Evolutionary conservation across 1,140 invertebrate genomes (phyloP), one percentile per base, ranked within the genome.

Genomic region (Thalassaphorura encarpata): DNA sequence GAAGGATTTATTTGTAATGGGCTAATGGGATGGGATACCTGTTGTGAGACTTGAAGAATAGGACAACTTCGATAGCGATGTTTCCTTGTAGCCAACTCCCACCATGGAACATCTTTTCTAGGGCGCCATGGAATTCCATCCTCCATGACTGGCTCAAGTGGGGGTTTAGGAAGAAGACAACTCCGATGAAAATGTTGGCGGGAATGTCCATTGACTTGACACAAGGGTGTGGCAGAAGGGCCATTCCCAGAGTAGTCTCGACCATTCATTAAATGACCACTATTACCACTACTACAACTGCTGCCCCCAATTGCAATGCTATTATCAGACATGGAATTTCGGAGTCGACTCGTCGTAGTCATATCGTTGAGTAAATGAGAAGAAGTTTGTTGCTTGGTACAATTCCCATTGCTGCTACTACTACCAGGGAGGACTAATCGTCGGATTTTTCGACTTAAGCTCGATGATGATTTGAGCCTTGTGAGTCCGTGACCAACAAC

Each of bases 11-110:
- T n/a, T n/a, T n/a, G n/a, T n/a, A n/a, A n/a, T n/a, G n/a, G n/a
- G n/a, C n/a, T n/a, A n/a, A n/a, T n/a, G n/a, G n/a, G n/a, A n/a
- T 36, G 33, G n/a, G n/a, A n/a, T 56, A 55, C 54, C 54, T 56
- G 54, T n/a, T 52, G 54, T 50, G 54, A n/a, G 6, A 77, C 79
- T 77, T 82, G 77, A 47, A 82, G 72, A 54, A 79, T 76, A 28
- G 83, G 83, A 67, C 83, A 85, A 66, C 82, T 84, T 56, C 82
- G 76, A 43, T 84, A 80, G 55, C 83, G 76, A 53, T 77, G 81
- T 53, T 82, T 79, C 57, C 79, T 80, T 15, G 85, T 87, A 19
- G 86, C 86, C 46, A 88, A 69, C 71, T 88, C 86, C 82, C 85
- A 89, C 86, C 86, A 89, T 0, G 86, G 86, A 40, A 89, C 79